Base-by-base conservation (phyloP, 2,113 vertebrate genomes). In the Pampusana beccarii region DNA sequence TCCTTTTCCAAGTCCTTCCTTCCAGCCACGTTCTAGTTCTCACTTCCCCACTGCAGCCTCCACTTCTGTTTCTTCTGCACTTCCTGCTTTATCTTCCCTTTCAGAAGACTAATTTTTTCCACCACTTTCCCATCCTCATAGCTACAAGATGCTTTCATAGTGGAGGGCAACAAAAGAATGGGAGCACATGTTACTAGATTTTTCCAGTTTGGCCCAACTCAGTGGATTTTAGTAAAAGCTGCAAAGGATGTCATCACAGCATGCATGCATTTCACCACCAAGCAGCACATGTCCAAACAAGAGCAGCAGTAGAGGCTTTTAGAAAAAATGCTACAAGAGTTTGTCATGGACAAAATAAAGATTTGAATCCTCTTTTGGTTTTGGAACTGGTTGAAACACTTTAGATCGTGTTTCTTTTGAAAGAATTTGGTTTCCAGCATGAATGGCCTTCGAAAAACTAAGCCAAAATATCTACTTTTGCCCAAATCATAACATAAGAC, bases 181-280 rank as follows among this genome's bases (percentile, higher is more conserved):
- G 13, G 20, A 82, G 13, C 15, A 73, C 2, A 11, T 17, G 3
- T 25, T 75, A 57, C 18, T 46, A 31, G 7, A 58, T 53, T 66
- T 46, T 57, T 92, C 25, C 50, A 65, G 15, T 34, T 86, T 56
- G 51, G 34, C 7, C 34, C 26, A 82, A 2, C 0, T 44, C 10
- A 9, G 18, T 0, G 5, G 62, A 77, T 86, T 73, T 86, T 48
- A 53, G 3, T 21, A 80, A 79, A 24, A 90, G 69, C 4, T 34
- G 8, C 58, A 53, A 33, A 69, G 80, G 20, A 72, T 18, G 3
- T 31, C 36, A 69, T 38, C 18, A 31, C 40, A 69, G 44, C 26
- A 73, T 0, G 0, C 3, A 1, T 2, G 69, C 13, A 10, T 56
- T 25, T 82, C 24, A 65, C 9, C 20, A 34, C 28, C 28, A 74